A percentile compares a stretch with the other conserved stretches of the same genome.
phyloP scores from a whole-genome alignment of 1,140 invertebrate genomes.

The Trachymyrmex septentrionalis region DNA sequence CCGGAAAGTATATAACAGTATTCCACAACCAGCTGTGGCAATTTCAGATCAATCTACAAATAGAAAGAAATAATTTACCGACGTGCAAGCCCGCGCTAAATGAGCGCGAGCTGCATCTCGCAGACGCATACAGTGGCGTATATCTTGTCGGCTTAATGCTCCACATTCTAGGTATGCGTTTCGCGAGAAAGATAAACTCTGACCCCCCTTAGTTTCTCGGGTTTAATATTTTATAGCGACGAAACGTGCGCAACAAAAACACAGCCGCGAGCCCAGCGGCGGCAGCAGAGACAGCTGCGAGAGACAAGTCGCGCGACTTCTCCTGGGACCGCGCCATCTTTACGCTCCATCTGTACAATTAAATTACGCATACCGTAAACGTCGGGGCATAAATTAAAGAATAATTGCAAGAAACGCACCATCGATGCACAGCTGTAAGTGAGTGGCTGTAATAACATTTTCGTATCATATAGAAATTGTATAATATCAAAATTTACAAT shows the following conservation, averaged over 20 bases:
- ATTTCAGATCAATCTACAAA: constrained; percentile 59
- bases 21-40: constrained; percentile 7
- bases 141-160: constrained; percentile 43
- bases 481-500: too few species aligned
- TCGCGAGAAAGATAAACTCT: constrained; percentile 57
- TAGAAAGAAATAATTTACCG: constrained; percentile 61
- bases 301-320: constrained; percentile 15
- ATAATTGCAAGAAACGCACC: not conserved
- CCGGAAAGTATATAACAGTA: constrained; percentile 15
- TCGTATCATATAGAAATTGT: not conserved
- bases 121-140: not conserved
- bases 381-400: constrained; percentile 78
- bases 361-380: constrained; percentile 81
- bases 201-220: constrained; percentile 42
- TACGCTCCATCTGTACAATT: constrained; percentile 81
- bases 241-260: constrained; percentile 57
- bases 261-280: constrained; percentile 9
- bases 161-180: constrained; percentile 41
- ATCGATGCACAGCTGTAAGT: not conserved
- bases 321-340: constrained; percentile 72
- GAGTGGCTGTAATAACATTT: not conserved
- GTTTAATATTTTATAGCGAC: constrained; percentile 59
- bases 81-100: constrained; percentile 33
- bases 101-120: constrained; percentile 14
- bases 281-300: constrained; percentile 44